Conservation (phyloP, 1,140 invertebrate species). For the Oppia nitens region DNA sequence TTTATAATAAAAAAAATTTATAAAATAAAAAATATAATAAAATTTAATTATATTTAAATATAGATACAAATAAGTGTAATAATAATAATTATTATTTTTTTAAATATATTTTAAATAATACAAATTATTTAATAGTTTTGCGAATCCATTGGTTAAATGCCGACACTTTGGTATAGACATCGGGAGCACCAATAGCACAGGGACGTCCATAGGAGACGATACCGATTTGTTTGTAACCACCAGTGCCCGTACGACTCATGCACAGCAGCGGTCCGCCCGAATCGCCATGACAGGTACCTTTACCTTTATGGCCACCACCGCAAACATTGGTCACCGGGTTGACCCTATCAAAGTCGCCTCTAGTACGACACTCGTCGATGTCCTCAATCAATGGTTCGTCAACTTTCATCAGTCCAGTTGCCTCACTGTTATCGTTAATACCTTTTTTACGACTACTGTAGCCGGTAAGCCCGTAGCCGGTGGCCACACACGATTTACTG, state of each 20-base stretch:
- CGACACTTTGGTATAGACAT: not conserved
- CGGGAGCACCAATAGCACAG: conserved; percentile 54
- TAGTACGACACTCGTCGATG: not conserved
- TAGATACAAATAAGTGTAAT: no score
- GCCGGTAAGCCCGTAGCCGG: no score
- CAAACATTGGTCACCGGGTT: not conserved
- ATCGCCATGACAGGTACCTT: conserved; percentile 37
- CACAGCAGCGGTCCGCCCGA: conserved; percentile 65
- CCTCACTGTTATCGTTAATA: not conserved
- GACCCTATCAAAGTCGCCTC: not conserved
- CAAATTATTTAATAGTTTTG: no score
- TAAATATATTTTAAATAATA: no score
- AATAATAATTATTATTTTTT: no score
- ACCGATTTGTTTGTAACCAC: conserved; percentile 30
- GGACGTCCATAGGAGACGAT: conserved; percentile 53
- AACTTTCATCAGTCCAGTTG: not conserved
- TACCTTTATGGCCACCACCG: not conserved
- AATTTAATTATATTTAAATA: no score
- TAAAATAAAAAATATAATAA: no score
- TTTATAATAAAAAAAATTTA: no score
- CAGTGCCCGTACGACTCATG: conserved; percentile 26
- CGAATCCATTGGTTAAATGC: not conserved
- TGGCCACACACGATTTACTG: no score
- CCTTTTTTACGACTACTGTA: not conserved
- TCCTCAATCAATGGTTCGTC: no score